Conservation (phyloP, 2,888 invertebrate species). For the Agapostemon virescens region DNA sequence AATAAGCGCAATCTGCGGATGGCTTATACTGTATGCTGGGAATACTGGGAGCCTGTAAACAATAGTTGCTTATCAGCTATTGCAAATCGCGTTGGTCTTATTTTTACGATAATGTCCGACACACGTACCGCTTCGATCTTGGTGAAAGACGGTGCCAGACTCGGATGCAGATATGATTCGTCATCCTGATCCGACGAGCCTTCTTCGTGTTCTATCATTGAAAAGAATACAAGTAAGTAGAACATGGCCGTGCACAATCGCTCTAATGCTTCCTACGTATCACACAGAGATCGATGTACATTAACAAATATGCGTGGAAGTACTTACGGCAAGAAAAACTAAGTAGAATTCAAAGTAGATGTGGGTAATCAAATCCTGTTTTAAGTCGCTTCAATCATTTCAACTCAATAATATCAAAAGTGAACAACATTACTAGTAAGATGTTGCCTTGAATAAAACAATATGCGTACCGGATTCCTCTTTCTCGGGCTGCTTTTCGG, state of each 20-base stretch:
- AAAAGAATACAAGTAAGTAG: conserved; percentile 53
- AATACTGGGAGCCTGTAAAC: conserved; percentile 83
- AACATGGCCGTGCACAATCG: conserved; percentile 23
- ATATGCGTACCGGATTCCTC: conserved; percentile 78
- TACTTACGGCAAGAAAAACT: conserved; percentile 76
- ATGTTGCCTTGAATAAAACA: conserved; percentile 65
- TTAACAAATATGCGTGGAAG: conserved; percentile 63
- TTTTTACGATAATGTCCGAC: background rate
- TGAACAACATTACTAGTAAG: conserved; percentile 65
- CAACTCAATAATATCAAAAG: conserved; percentile 70
- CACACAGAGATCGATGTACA: conserved; percentile 48
- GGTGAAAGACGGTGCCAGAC: conserved; percentile 83
- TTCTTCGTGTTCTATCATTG: conserved; percentile 72
- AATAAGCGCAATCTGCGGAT: conserved; percentile 93
- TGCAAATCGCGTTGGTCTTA: background rate
- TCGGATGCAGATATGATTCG: conserved; percentile 92
- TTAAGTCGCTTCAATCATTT: conserved; percentile 73
- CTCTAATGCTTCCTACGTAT: conserved; percentile 50
- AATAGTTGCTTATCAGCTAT: background rate
- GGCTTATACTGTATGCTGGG: conserved; percentile 89
- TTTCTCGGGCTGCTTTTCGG: conserved; percentile 79
- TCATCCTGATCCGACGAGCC: conserved; percentile 82
- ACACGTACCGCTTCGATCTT: conserved; percentile 84
- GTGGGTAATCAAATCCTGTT: conserved; percentile 76
- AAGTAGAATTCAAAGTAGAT: conserved; percentile 77